phyloP scores from a whole-genome alignment of 2,797 vertebrate species.

The Tangara arthus region DNA sequence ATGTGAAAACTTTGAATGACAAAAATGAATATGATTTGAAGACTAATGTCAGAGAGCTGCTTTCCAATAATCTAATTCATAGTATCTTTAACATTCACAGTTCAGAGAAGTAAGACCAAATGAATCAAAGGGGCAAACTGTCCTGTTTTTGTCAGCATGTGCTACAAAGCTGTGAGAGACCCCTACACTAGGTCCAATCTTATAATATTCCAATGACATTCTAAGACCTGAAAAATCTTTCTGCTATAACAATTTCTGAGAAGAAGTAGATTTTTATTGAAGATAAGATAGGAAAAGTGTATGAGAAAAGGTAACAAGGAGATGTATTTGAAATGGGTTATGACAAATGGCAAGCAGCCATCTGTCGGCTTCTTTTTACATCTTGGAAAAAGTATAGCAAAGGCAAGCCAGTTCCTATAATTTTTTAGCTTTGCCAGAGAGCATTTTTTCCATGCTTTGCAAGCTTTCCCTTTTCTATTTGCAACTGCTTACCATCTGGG shows the following conservation, averaged over 20 bases:
- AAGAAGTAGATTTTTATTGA: neutral
- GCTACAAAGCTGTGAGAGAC: neutral
- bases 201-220: neutral
- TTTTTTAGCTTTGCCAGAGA: neutral
- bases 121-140: neutral
- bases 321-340: neutral
- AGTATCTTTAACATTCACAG: neutral
- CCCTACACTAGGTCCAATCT: neutral
- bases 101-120: neutral
- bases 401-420: constrained; percentile 45
- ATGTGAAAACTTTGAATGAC: neutral
- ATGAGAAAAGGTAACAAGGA: neutral
- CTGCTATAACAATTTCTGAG: neutral
- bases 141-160: neutral
- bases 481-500: constrained; percentile 10
- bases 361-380: neutral
- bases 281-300: neutral
- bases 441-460: constrained; percentile 39
- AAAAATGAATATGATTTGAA: neutral
- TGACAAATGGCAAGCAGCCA: constrained; percentile 25
- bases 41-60: neutral
- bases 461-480: constrained; percentile 1
- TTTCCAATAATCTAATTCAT: neutral
- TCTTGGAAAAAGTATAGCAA: constrained; percentile 27
- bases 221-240: neutral